These are phyloP conservation scores for Morinoia aosen DNA, from an alignment of 2,888 invertebrate species.

Conservation along the genomic window DNA sequence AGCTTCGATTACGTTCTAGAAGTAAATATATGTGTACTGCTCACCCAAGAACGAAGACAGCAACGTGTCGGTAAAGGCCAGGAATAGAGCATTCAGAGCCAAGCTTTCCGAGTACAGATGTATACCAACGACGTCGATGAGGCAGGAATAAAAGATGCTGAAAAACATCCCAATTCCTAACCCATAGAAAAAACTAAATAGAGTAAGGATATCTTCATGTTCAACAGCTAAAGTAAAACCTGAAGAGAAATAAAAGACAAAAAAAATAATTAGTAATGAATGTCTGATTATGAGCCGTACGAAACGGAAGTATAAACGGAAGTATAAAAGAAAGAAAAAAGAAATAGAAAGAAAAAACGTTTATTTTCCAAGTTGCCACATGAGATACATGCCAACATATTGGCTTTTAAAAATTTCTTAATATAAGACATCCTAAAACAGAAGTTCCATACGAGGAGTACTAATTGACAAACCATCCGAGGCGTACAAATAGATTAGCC, in stretches of 20 bases:
- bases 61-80: background rate
- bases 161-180: constrained; percentile 23
- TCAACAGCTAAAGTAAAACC: background rate
- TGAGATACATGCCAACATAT: no score
- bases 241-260: background rate
- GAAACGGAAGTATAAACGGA: no score
- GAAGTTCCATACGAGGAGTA: no score
- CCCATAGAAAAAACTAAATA: background rate
- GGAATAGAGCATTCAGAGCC: background rate
- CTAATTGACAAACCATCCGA: no score
- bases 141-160: constrained; percentile 23
- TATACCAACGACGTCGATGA: constrained; percentile 28
- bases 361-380: no score
- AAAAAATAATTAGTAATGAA: no score
- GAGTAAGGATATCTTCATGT: background rate
- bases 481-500: no score
- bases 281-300: no score
- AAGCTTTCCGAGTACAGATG: background rate
- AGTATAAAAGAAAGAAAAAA: no score
- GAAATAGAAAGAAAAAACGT: no score
- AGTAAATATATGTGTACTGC: background rate
- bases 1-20: background rate
- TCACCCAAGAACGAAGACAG: background rate
- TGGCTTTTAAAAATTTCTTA: no score
- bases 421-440: no score